Evolutionary conservation across 2,113 vertebrate genomes (phyloP).

Genomic region (Pithys albifrons): DNA sequence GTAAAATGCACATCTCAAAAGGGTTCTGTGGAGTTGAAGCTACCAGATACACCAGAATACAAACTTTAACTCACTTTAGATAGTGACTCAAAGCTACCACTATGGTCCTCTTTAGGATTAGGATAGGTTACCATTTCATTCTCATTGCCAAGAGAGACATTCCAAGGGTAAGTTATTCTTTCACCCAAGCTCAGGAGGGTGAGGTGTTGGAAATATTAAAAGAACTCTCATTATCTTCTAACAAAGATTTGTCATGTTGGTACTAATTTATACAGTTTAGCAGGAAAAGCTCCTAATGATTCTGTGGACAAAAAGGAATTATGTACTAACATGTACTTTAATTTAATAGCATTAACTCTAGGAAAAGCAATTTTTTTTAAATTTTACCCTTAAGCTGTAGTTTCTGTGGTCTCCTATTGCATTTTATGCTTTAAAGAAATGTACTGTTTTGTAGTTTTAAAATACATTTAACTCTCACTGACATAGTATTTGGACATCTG

Average conservation of each 20-base stretch:
- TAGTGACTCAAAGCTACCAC: neutral
- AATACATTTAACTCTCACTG: slow-evolving; percentile 55
- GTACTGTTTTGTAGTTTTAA: slow-evolving; percentile 40
- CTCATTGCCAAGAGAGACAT: slow-evolving; percentile 2
- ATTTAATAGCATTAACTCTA: slow-evolving; percentile 29
- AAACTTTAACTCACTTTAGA: neutral
- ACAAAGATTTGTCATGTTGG: slow-evolving; percentile 38
- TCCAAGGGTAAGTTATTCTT: slow-evolving; percentile 3
- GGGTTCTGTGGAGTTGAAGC: neutral
- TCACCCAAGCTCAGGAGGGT: neutral
- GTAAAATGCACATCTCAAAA: neutral
- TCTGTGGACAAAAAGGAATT: slow-evolving; percentile 51
- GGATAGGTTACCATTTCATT: slow-evolving; percentile 10
- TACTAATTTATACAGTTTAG: slow-evolving; percentile 62
- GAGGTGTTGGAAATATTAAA: slow-evolving; percentile 57
- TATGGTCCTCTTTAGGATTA: neutral
- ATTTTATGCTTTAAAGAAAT: slow-evolving; percentile 29
- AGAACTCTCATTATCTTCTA: slow-evolving; percentile 50
- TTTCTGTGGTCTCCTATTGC: slow-evolving; percentile 24
- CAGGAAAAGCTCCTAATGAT: slow-evolving; percentile 55
- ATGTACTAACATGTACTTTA: slow-evolving; percentile 43
- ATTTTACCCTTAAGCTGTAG: slow-evolving; percentile 44
- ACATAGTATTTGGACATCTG: slow-evolving; percentile 51
- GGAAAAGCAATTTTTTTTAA: slow-evolving; percentile 29
- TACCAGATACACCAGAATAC: neutral